Conservation (phyloP, 2,888 invertebrate genomes). For the Ormia ochracea region DNA sequence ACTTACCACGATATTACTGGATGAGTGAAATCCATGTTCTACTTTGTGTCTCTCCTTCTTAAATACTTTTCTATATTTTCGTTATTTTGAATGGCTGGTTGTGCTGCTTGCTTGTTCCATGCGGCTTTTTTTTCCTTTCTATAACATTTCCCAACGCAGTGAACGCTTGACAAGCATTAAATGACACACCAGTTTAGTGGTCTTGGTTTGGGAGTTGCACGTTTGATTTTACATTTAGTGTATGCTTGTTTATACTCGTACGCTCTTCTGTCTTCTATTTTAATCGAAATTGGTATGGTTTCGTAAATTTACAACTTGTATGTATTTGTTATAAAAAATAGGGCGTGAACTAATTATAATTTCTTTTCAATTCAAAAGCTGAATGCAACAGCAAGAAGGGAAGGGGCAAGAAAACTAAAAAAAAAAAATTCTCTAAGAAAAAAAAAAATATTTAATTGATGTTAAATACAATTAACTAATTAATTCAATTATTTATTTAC, state of each 20-base stretch:
- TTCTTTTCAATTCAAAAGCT: conserved; percentile 22
- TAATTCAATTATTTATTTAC: no score
- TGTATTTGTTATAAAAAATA: conserved; percentile 31
- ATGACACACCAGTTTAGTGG: conserved; percentile 53
- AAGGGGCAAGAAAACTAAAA: background rate
- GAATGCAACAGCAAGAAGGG: background rate
- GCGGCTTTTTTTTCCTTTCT: conserved; percentile 28
- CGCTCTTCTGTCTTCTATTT: conserved; percentile 3
- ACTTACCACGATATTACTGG: conserved; percentile 37
- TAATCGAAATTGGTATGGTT: conserved; percentile 51
- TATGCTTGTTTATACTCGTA: background rate
- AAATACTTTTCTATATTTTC: background rate
- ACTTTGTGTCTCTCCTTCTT: conserved; percentile 29
- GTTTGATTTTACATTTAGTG: conserved; percentile 10
- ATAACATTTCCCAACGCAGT: conserved; percentile 10
- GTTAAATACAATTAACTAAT: no score
- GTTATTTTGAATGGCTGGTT: background rate
- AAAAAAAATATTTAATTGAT: no score
- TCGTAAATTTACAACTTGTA: conserved; percentile 34
- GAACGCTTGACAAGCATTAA: conserved; percentile 41
- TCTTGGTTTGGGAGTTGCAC: conserved; percentile 31
- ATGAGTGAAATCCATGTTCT: conserved; percentile 52
- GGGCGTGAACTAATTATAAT: conserved; percentile 53
- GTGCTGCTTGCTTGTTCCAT: conserved; percentile 12
- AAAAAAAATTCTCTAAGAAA: no score